Base-by-base conservation (phyloP, 2,888 invertebrate genomes). In the Drosophila bunnanda region DNA sequence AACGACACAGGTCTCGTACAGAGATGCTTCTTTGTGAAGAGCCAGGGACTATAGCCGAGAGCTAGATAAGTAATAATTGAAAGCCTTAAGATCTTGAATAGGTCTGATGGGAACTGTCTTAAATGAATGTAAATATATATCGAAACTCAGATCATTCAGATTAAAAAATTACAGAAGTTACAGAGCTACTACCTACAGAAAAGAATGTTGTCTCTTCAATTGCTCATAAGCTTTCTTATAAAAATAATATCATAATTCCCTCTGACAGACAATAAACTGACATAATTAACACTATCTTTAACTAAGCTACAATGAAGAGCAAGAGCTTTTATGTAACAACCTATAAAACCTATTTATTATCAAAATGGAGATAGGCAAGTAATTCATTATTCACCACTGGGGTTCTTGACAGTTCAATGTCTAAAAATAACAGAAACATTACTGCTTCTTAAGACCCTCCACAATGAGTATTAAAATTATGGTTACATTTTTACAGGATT, bases 1-100 rank as follows among this genome's bases (percentile, higher is more conserved):
- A 75, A 73, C 74, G 89, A 83, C 82, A 38, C 41, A 20, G 8
- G 2, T 22, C 32, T 28, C 48, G 38, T 15, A 55, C 46, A 59
- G 30, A 65, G 44, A 60, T 50, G 57, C 12, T 43, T 12, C 20
- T 43, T 55, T 73, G 43, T 48, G 48, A 36, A 22, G 28, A 36
- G 22, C 20, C 10, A 22, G 17, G 28, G 28, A 38, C 8, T 25
- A 1, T 0, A 10, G 13, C 38, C 15, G 15, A 20, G 15, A 32
- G 32, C 9, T 50, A 32, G 32, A 50, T 50, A 32, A 22, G 32
- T 32, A 13, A 12, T 32, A 15, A 6, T 9, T 32, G 50, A 9
- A 32, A 32, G 50, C 15, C 20, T 9, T 32, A 15, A 8, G 9
- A 13, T 30, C 1, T 48, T 7, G 1, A 1, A 7, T 17, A 30